Percentiles rank a stretch among this genome's conserved stretches.
Evolutionary conservation across 2,888 invertebrate species (phyloP).

Genomic region (Nasonia oneida): DNA sequence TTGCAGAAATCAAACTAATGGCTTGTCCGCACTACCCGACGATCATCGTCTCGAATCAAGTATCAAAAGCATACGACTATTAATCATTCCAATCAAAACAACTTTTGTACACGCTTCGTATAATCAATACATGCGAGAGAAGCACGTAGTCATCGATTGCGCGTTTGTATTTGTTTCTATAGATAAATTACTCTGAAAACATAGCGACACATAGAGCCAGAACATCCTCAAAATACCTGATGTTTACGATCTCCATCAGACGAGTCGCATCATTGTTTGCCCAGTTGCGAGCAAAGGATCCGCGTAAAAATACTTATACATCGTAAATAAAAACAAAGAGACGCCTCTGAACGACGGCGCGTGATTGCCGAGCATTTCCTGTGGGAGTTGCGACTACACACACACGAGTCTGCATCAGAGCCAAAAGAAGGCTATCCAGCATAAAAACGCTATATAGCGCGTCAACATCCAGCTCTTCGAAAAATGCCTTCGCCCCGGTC

Average conservation of each 20-base stretch:
- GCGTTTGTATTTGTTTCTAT: neutral
- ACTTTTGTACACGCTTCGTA: neutral
- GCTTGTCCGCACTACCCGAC: slow-evolving; percentile 18
- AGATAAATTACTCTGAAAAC: neutral
- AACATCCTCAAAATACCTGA: neutral
- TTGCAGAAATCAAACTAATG: slow-evolving; percentile 45
- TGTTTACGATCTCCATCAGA: slow-evolving; percentile 23
- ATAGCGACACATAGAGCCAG: neutral
- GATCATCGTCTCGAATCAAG: neutral
- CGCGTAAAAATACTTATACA: slow-evolving; percentile 10
- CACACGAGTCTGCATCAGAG: neutral
- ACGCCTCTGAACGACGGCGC: slow-evolving; percentile 18
- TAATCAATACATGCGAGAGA: neutral
- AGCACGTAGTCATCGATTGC: neutral
- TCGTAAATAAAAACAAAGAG: slow-evolving; percentile 62
- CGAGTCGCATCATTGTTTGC: slow-evolving; percentile 27
- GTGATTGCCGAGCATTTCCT: slow-evolving; percentile 68
- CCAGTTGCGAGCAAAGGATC: neutral
- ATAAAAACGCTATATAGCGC: slow-evolving; percentile 1
- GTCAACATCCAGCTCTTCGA: slow-evolving; percentile 9
- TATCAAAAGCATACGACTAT: neutral
- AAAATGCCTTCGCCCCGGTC: slow-evolving; percentile 71
- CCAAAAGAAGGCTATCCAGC: neutral
- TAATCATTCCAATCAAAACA: slow-evolving; percentile 23
- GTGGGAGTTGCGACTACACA: slow-evolving; percentile 65